phyloP scores from a whole-genome alignment of 2,888 invertebrate species.

The Perizoma flavofasciatum region DNA sequence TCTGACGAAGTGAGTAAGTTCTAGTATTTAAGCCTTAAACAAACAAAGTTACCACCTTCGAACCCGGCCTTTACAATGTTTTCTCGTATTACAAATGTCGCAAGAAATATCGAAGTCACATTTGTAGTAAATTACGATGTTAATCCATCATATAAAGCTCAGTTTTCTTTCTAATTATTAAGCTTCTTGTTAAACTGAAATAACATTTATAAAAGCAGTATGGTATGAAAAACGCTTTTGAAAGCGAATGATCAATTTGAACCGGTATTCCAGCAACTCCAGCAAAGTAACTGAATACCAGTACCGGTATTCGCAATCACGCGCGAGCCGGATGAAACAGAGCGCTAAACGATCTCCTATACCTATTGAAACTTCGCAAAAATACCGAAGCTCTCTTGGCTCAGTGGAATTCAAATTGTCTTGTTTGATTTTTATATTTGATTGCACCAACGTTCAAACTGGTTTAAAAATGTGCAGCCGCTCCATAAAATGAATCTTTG shows the following conservation, averaged over 20 bases:
- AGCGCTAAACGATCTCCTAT: slow-evolving; percentile 17
- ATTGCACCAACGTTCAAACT: slow-evolving; percentile 3
- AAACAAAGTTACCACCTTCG: slow-evolving; percentile 35
- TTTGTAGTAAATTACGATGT: too few species aligned
- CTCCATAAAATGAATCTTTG: too few species aligned
- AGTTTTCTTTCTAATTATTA: too few species aligned
- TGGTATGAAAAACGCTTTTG: not conserved
- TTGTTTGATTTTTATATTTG: slow-evolving; percentile 9
- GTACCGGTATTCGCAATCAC: slow-evolving; percentile 29
- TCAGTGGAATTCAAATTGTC: slow-evolving; percentile 11
- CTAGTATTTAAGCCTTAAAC: slow-evolving; percentile 30
- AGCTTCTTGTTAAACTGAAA: too few species aligned
- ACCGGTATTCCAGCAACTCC: not conserved
- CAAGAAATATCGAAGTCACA: too few species aligned
- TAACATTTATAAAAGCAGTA: slow-evolving; percentile 6
- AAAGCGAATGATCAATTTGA: slow-evolving; percentile 9
- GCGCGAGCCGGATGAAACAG: slow-evolving; percentile 22
- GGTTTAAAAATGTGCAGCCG: too few species aligned
- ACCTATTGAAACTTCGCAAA: slow-evolving; percentile 12
- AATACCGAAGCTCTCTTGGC: slow-evolving; percentile 11
- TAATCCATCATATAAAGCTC: too few species aligned
- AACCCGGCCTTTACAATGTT: slow-evolving; percentile 22
- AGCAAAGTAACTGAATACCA: slow-evolving; percentile 16
- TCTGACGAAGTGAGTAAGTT: slow-evolving; percentile 31
- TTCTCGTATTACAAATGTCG: slow-evolving; percentile 6